Evolutionary conservation across 2,797 vertebrate species (phyloP).

Genomic region (Oreochromis grahami): DNA sequence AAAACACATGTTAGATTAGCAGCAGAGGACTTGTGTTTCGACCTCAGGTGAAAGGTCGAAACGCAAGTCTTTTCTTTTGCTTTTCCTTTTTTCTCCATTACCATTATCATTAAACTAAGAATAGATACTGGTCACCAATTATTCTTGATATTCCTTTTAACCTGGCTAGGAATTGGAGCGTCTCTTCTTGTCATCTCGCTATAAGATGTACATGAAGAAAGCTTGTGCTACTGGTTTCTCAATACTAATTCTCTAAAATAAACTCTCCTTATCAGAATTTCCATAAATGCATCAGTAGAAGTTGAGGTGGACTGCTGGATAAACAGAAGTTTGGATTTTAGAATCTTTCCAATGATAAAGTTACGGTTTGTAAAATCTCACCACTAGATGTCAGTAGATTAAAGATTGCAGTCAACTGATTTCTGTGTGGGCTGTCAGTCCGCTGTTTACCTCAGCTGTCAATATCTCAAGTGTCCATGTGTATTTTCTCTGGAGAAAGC

Average conservation of each 20-base stretch:
- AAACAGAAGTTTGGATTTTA: not conserved
- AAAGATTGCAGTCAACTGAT: not conserved
- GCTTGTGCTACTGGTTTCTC: not conserved
- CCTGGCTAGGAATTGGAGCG: not conserved
- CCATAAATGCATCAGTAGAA: not conserved
- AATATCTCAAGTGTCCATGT: not conserved
- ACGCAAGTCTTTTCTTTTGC: not conserved
- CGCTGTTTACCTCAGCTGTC: not conserved
- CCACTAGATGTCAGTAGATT: not conserved
- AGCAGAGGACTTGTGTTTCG: conserved; percentile 54
- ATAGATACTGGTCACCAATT: not conserved
- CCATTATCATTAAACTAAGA: not conserved
- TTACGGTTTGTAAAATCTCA: not conserved
- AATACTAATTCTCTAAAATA: not conserved
- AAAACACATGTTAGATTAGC: conserved; percentile 77
- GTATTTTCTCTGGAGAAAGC: not conserved
- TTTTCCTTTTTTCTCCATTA: not conserved
- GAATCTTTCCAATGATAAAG: not conserved
- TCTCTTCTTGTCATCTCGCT: not conserved
- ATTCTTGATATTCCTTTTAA: not conserved
- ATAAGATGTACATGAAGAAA: not conserved
- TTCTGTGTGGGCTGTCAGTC: not conserved
- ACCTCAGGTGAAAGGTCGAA: conserved; percentile 77
- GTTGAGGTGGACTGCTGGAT: not conserved
- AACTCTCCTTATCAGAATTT: not conserved